phyloP scores from a whole-genome alignment of 30 jellyfish, hydroid and myxozoan species.

The Aurelia coerulea region DNA sequence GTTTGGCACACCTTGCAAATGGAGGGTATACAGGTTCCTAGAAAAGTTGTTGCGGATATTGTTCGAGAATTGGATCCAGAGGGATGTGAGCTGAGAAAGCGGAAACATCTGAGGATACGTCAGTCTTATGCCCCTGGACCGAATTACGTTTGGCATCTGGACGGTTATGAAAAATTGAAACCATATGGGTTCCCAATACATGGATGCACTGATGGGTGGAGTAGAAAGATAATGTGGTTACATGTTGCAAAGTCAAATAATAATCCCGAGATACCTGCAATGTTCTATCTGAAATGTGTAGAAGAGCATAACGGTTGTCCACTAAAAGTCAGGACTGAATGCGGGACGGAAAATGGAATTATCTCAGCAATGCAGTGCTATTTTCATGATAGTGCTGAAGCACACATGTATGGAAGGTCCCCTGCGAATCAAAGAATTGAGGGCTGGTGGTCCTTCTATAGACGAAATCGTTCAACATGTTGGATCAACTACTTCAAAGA shows the following conservation, averaged over 20 bases:
- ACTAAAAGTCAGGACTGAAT: constrained; percentile 36
- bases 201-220: constrained; percentile 57
- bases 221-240: constrained; percentile 44
- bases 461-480: constrained; percentile 25
- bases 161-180: constrained; percentile 55
- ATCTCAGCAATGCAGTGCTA: constrained; percentile 47
- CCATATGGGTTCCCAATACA: no score
- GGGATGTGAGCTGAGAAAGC: constrained; percentile 25
- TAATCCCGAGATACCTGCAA: constrained; percentile 35
- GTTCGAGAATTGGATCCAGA: constrained; percentile 52
- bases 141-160: constrained; percentile 35
- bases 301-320: constrained; percentile 52
- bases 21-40: constrained; percentile 44
- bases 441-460: no score
- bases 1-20: constrained; percentile 51
- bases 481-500: no score
- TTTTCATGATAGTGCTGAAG: constrained; percentile 35
- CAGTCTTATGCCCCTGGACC: constrained; percentile 36
- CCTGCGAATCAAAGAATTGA: constrained; percentile 52
- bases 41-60: constrained; percentile 17
- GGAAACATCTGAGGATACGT: constrained; percentile 21
- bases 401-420: constrained; percentile 47
- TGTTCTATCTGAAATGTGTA: constrained; percentile 11
- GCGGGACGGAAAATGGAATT: constrained; percentile 61
- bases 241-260: constrained; percentile 40